Conservation (phyloP, 2,797 vertebrate genomes). For the Leucoraja ocellata region DNA sequence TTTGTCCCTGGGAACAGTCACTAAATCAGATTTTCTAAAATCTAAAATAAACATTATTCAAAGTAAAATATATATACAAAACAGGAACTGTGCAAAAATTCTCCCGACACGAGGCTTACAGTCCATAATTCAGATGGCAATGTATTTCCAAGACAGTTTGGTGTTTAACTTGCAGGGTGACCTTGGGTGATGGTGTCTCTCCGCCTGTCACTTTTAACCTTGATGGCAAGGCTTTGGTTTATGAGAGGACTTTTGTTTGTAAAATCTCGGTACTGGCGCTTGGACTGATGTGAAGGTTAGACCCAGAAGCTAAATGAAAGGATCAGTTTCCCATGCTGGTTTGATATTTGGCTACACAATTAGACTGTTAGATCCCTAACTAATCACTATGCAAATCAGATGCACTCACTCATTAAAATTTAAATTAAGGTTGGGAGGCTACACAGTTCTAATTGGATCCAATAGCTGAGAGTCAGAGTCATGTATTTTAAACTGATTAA, state of each 20-base stretch:
- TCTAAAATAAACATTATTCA: no score
- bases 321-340: slow-evolving; percentile 10
- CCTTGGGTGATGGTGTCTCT: no score
- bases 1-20: no score
- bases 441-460: slow-evolving; percentile 4
- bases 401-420: slow-evolving; percentile 22
- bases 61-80: no score
- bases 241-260: not conserved
- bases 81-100: no score
- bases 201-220: no score
- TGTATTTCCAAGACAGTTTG: no score
- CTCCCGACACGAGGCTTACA: no score
- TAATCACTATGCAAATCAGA: slow-evolving; percentile 31
- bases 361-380: not conserved
- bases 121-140: no score
- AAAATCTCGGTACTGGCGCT: not conserved
- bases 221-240: no score
- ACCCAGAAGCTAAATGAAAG: not conserved
- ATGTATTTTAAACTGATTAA: slow-evolving; percentile 32
- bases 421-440: slow-evolving; percentile 23
- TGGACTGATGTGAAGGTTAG: not conserved
- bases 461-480: slow-evolving; percentile 6
- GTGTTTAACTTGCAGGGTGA: no score
- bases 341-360: not conserved
- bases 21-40: no score